phyloP scores from a whole-genome alignment of 2,888 invertebrate genomes.

The Nipponacmea schrenckii region DNA sequence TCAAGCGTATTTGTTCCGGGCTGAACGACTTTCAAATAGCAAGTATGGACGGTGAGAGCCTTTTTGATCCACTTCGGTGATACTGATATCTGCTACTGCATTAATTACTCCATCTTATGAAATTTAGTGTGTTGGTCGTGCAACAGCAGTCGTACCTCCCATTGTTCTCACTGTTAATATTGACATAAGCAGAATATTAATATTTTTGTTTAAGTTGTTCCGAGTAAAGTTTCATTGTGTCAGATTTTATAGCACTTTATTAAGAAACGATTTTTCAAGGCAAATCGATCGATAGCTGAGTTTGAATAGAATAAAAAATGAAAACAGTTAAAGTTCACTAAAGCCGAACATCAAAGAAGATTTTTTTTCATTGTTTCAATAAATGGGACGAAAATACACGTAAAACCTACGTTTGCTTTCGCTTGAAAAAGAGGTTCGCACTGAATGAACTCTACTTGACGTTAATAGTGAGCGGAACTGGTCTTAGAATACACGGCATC shows the following conservation, averaged over 20 bases:
- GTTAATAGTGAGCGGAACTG: conserved; percentile 6
- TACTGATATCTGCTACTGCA: too few relatives aligned
- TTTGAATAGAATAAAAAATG: conserved; percentile 3
- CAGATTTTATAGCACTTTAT: conserved; percentile 2
- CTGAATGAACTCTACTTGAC: conserved; percentile 4
- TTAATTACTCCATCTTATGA: too few relatives aligned
- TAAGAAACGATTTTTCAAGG: conserved; percentile 4
- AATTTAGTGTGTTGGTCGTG: too few relatives aligned
- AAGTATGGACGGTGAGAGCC: not conserved
- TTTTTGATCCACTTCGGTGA: too few relatives aligned
- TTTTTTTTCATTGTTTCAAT: conserved; percentile 5
- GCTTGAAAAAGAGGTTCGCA: not conserved
- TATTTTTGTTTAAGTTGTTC: not conserved
- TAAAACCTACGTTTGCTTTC: not conserved
- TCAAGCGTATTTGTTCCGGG: not conserved
- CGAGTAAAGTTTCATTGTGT: not conserved
- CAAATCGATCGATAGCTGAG: not conserved
- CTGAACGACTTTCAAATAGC: not conserved
- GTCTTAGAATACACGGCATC: not conserved
- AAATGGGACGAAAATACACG: not conserved
- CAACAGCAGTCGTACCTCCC: too few relatives aligned
- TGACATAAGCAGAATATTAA: not conserved
- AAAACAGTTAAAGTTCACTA: conserved; percentile 8
- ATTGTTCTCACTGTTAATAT: not conserved
- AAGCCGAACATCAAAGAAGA: not conserved